Evolutionary conservation across 1,140 invertebrate species (phyloP).

Genomic region (Nasonia vitripennis): DNA sequence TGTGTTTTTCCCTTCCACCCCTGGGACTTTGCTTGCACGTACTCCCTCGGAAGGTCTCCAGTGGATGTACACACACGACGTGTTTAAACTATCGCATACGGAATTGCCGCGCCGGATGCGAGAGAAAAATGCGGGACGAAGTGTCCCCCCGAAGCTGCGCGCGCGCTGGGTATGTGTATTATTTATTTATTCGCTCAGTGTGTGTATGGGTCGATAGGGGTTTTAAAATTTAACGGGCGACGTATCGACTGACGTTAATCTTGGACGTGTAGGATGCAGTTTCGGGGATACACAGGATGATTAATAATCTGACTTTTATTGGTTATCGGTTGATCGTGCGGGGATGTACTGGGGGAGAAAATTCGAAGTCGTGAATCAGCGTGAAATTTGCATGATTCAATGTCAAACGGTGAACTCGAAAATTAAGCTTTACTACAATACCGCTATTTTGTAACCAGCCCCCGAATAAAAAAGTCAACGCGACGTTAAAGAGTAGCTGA

Average conservation of each 20-base stretch:
- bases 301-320: too few species aligned
- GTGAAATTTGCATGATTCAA: too few species aligned
- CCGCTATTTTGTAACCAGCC: too few species aligned
- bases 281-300: too few species aligned
- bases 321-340: too few species aligned
- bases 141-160: not conserved
- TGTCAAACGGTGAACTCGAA: too few species aligned
- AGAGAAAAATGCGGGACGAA: not conserved
- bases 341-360: too few species aligned
- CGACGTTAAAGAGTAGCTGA: too few species aligned
- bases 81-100: slow-evolving; percentile 1
- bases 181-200: not conserved
- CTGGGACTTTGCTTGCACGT: not conserved
- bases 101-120: not conserved
- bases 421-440: too few species aligned
- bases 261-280: too few species aligned
- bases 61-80: not conserved
- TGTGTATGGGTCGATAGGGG: not conserved
- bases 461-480: too few species aligned
- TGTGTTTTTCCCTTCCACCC: not conserved
- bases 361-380: too few species aligned
- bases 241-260: not conserved
- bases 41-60: not conserved
- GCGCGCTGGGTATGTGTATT: not conserved
- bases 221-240: not conserved